These are phyloP conservation scores for Stenotaenia linearis DNA, from an alignment of 2,888 invertebrate genomes.

Conservation along the genomic window DNA sequence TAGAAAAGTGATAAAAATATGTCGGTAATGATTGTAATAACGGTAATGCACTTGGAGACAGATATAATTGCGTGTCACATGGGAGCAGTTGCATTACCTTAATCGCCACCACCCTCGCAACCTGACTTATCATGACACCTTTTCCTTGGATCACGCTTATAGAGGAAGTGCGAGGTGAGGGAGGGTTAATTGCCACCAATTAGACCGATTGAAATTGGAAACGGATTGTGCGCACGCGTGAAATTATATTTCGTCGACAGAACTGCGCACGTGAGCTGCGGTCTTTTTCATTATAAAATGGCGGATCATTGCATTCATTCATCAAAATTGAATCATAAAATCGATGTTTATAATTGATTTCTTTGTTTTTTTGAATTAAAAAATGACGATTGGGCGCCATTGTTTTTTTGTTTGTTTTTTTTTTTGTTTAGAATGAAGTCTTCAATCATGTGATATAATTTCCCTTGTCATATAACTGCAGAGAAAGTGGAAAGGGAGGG, in stretches of 20 bases:
- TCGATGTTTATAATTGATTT: neutral
- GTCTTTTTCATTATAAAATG: neutral
- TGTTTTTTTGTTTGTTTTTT: neutral
- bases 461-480: neutral
- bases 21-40: neutral
- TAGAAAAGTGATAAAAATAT: neutral
- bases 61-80: neutral
- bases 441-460: neutral
- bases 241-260: neutral
- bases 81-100: neutral
- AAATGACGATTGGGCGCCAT: neutral
- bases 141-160: neutral
- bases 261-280: neutral
- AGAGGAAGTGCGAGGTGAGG: neutral
- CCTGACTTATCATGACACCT: neutral
- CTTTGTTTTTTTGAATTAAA: neutral
- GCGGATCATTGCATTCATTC: neutral
- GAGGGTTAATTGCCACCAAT: neutral
- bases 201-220: neutral
- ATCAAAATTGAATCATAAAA: neutral
- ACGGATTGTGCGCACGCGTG: neutral
- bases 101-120: neutral
- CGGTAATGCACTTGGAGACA: neutral
- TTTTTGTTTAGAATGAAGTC: neutral
- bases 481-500: neutral